phyloP scores from a whole-genome alignment of 2,888 invertebrate genomes.

The Miltochrista miniata region DNA sequence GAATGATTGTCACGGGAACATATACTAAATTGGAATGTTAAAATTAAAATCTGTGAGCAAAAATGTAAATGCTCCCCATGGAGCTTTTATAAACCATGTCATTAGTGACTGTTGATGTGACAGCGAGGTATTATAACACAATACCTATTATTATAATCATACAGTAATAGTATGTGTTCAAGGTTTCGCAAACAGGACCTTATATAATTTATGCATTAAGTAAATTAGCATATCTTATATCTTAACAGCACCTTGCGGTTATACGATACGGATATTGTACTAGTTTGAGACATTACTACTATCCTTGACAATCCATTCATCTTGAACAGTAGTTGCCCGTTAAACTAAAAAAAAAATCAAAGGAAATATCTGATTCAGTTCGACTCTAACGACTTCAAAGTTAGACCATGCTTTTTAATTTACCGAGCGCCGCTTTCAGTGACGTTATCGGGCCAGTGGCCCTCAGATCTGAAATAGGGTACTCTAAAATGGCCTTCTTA shows the following conservation, averaged over 20 bases:
- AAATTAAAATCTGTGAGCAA: too few relatives aligned
- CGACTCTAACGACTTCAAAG: conserved; percentile 47
- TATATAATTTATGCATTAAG: conserved; percentile 19
- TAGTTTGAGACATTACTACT: background rate
- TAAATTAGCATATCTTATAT: conserved; percentile 25
- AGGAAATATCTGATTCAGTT: conserved; percentile 59
- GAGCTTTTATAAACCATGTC: background rate
- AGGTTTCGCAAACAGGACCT: conserved; percentile 8
- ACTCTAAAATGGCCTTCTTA: conserved; percentile 61
- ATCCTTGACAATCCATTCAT: conserved; percentile 24
- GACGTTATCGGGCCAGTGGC: conserved; percentile 60
- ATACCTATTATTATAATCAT: background rate
- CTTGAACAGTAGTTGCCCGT: conserved; percentile 22
- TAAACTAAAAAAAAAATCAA: conserved; percentile 23
- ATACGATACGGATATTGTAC: conserved; percentile 12
- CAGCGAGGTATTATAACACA: background rate
- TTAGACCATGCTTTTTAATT: conserved; percentile 69
- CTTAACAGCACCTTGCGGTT: conserved; percentile 25
- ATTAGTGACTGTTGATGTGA: background rate
- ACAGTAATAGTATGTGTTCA: background rate
- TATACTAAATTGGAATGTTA: too few relatives aligned
- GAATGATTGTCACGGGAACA: too few relatives aligned
- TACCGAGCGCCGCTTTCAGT: conserved; percentile 66
- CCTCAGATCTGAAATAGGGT: conserved; percentile 63
- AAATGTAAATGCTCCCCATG: too few relatives aligned